Conservation (phyloP, 30 jellyfish, hydroid and myxozoan genomes). For the Hydractinia echinata region DNA sequence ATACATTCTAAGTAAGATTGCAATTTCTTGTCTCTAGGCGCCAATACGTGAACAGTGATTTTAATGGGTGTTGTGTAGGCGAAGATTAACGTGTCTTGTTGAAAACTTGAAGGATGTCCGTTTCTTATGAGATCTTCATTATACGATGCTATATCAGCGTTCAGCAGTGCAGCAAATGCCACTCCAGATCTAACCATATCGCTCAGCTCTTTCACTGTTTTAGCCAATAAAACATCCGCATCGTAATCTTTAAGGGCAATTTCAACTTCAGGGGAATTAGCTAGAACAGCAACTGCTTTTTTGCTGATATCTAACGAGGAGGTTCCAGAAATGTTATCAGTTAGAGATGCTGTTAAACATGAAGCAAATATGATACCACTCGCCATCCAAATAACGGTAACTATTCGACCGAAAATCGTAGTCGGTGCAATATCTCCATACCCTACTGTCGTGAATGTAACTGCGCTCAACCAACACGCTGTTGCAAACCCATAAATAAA, state of each 20-base stretch:
- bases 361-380: conserved; percentile 10
- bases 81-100: too few relatives aligned
- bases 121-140: neutral
- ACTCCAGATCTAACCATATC: neutral
- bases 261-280: neutral
- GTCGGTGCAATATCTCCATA: conserved; percentile 24
- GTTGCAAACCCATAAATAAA: neutral
- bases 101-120: neutral
- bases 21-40: too few relatives aligned
- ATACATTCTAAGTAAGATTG: too few relatives aligned
- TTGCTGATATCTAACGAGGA: neutral
- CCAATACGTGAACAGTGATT: too few relatives aligned
- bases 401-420: neutral
- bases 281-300: neutral
- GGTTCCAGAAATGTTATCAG: conserved; percentile 4
- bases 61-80: too few relatives aligned
- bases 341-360: neutral
- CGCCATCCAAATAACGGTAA: neutral
- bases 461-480: neutral
- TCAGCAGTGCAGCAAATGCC: conserved; percentile 9
- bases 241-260: neutral
- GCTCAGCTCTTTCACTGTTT: neutral
- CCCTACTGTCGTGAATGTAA: conserved; percentile 16
- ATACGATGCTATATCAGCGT: conserved; percentile 3
- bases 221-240: neutral